phyloP scores from a whole-genome alignment of 1,140 invertebrate genomes.

The Antheraea pernyi region DNA sequence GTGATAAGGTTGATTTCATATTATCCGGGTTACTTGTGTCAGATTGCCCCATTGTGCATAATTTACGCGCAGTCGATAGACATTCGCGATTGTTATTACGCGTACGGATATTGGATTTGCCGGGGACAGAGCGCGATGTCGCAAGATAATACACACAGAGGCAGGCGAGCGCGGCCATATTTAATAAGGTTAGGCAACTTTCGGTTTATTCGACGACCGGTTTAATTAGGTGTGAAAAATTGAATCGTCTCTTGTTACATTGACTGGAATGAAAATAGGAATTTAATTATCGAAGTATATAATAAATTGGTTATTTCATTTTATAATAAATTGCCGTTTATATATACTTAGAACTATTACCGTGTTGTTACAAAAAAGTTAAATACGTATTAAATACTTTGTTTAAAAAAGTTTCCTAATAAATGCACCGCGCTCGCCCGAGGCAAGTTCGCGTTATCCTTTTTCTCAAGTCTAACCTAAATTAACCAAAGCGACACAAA shows the following conservation, averaged over 20 bases:
- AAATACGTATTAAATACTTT: too few relatives aligned
- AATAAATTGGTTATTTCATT: neutral
- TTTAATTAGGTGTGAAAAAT: constrained; percentile 2
- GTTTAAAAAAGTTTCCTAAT: too few relatives aligned
- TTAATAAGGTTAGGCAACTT: constrained; percentile 23
- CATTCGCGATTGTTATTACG: constrained; percentile 71
- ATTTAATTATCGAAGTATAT: neutral
- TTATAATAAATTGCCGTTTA: neutral
- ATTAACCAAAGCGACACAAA: too few relatives aligned
- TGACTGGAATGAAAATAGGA: neutral
- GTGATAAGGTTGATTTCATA: constrained; percentile 25
- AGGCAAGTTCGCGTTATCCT: too few relatives aligned
- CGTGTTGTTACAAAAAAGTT: too few relatives aligned
- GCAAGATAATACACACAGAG: constrained; percentile 47
- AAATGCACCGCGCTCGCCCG: too few relatives aligned
- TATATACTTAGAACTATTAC: too few relatives aligned
- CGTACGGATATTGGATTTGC: constrained; percentile 67
- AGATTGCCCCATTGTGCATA: constrained; percentile 49
- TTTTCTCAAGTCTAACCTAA: too few relatives aligned
- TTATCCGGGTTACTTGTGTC: constrained; percentile 18
- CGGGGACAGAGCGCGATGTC: constrained; percentile 39
- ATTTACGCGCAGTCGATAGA: constrained; percentile 75
- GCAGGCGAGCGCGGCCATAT: constrained; percentile 17
- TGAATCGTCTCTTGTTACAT: neutral
- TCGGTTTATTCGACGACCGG: constrained; percentile 3